A percentile compares a stretch with the other conserved stretches of the same genome.
These are phyloP conservation scores for Spialia ferax DNA, from an alignment of 2,888 invertebrate species.

Conservation along the genomic window DNA sequence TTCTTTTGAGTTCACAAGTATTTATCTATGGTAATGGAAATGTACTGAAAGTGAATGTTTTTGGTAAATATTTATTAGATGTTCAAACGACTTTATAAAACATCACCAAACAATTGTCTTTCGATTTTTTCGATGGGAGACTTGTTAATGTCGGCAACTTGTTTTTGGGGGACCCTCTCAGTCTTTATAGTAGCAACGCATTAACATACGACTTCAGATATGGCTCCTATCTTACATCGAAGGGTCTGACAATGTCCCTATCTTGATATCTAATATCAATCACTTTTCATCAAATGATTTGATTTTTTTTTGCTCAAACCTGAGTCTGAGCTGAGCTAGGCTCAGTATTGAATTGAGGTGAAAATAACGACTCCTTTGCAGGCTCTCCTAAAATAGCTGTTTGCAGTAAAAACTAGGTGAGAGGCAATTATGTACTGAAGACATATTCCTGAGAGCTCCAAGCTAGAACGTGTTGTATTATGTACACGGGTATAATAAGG, in stretches of 20 bases:
- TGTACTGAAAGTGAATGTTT: background rate
- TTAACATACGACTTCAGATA: no score
- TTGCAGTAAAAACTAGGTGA: conserved; percentile 2
- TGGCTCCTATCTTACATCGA: no score
- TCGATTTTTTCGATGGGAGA: no score
- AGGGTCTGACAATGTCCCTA: no score
- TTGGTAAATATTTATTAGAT: background rate
- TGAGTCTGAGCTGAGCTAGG: no score
- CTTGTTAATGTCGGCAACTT: no score
- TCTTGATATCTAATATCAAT: no score
- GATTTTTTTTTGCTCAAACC: no score
- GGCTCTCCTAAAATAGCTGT: background rate
- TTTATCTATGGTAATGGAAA: conserved; percentile 9
- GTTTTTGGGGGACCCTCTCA: no score
- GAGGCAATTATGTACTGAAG: conserved; percentile 17
- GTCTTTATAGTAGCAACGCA: no score
- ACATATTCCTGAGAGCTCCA: background rate
- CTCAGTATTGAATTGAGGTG: background rate
- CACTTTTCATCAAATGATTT: no score
- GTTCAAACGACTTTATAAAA: background rate
- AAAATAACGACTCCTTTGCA: background rate
- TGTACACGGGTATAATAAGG: conserved; percentile 26
- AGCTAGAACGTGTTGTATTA: conserved; percentile 17
- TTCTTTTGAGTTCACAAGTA: conserved; percentile 1
- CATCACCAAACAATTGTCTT: background rate